Evolutionary conservation across 2,113 vertebrate species (phyloP).

Genomic region (Bombycilla garrulus): DNA sequence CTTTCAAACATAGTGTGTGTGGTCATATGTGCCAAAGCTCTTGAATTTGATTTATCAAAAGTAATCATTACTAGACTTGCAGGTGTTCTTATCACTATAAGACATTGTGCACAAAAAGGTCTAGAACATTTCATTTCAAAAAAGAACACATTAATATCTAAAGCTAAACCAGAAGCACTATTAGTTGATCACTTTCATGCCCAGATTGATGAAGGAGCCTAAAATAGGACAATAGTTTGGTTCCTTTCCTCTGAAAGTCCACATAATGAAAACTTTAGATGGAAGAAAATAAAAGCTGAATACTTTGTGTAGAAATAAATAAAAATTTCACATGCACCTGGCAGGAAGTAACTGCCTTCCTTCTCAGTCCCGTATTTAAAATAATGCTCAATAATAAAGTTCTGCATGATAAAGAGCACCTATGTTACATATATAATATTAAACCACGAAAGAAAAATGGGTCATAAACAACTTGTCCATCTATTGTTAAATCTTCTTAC

Average conservation of each 20-base stretch:
- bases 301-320: not conserved
- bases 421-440: not conserved
- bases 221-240: not conserved
- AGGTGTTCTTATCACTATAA: not conserved
- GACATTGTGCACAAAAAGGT: not conserved
- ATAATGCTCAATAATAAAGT: not conserved
- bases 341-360: not conserved
- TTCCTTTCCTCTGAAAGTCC: not conserved
- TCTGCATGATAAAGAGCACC: not conserved
- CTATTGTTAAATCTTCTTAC: not conserved
- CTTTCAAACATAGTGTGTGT: not conserved
- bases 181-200: not conserved
- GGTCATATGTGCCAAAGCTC: not conserved
- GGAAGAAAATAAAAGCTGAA: not conserved
- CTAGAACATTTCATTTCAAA: not conserved
- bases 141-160: not conserved
- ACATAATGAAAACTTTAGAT: not conserved
- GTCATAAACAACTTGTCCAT: not conserved
- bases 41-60: not conserved
- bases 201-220: not conserved
- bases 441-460: not conserved
- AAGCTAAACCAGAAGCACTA: not conserved
- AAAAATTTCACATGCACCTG: not conserved
- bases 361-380: not conserved
- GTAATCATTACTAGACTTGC: not conserved